Evolutionary conservation across 2,113 vertebrate species (phyloP).

Genomic region (Camelus bactrianus): DNA sequence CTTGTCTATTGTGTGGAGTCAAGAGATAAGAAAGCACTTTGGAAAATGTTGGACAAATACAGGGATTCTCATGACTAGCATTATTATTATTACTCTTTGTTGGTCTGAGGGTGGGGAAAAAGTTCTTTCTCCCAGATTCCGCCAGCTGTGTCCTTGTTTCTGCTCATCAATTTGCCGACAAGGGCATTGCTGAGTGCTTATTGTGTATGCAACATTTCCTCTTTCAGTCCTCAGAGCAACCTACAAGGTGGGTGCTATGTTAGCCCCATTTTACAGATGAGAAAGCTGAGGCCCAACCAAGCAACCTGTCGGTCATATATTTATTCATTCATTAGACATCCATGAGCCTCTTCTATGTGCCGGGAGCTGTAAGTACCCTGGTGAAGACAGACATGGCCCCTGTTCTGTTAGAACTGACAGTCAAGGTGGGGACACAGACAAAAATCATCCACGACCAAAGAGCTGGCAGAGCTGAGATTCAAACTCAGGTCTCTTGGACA

Average conservation of each 20-base stretch:
- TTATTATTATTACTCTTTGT: no score
- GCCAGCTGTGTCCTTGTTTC: not conserved
- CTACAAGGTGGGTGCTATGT: not conserved
- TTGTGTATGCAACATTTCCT: not conserved
- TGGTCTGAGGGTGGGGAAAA: not conserved
- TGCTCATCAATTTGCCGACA: not conserved
- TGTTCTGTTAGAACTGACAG: not conserved
- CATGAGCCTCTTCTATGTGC: not conserved
- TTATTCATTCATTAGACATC: not conserved
- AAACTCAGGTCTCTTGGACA: not conserved
- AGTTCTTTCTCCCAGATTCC: not conserved
- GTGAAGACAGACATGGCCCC: not conserved
- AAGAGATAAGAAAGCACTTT: not conserved
- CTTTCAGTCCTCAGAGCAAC: not conserved
- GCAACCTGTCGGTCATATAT: not conserved
- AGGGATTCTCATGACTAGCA: not conserved
- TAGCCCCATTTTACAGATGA: constrained; percentile 37
- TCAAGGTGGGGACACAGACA: not conserved
- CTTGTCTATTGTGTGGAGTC: not conserved
- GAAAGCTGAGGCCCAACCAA: not conserved
- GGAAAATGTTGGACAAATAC: not conserved
- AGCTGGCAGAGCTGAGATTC: constrained; percentile 25
- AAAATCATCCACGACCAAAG: not conserved
- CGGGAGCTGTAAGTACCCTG: not conserved
- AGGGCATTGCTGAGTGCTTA: not conserved